Evolutionary conservation across 2,113 vertebrate genomes (phyloP).

Genomic region (Cephalopholis sonnerati): DNA sequence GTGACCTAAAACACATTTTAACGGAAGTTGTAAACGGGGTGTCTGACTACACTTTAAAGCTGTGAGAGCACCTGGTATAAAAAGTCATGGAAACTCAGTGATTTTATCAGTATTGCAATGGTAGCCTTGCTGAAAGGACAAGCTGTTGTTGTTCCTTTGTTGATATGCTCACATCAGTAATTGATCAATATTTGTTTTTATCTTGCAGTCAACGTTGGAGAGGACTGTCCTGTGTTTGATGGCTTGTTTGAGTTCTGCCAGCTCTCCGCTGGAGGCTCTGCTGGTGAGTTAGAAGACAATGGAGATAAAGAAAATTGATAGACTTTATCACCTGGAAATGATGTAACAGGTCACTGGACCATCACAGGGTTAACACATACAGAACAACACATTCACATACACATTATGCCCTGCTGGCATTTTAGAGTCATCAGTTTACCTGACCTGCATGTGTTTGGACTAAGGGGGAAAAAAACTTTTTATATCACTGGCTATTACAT

Average conservation of each 20-base stretch:
- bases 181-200: background rate
- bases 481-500: too few species aligned
- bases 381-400: background rate
- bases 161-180: background rate
- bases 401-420: background rate
- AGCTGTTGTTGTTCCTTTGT: background rate
- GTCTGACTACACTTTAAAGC: too few species aligned
- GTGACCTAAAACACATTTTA: too few species aligned
- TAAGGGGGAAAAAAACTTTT: background rate
- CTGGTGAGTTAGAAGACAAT: conserved; percentile 86
- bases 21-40: too few species aligned
- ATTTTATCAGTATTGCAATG: too few species aligned
- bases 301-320: too few species aligned
- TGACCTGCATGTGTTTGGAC: background rate
- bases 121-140: too few species aligned
- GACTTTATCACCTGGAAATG: background rate
- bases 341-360: background rate
- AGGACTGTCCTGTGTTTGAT: conserved; percentile 97
- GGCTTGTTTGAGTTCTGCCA: conserved; percentile 98
- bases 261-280: conserved; percentile 94
- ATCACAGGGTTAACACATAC: background rate
- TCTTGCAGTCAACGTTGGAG: conserved; percentile 94
- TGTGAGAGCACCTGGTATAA: too few species aligned
- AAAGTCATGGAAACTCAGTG: too few species aligned
- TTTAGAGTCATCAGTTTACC: background rate